Percentiles rank a stretch among this genome's conserved stretches.
Conservation (phyloP, 1,140 invertebrate species). For the Neotoxoptera formosana region DNA sequence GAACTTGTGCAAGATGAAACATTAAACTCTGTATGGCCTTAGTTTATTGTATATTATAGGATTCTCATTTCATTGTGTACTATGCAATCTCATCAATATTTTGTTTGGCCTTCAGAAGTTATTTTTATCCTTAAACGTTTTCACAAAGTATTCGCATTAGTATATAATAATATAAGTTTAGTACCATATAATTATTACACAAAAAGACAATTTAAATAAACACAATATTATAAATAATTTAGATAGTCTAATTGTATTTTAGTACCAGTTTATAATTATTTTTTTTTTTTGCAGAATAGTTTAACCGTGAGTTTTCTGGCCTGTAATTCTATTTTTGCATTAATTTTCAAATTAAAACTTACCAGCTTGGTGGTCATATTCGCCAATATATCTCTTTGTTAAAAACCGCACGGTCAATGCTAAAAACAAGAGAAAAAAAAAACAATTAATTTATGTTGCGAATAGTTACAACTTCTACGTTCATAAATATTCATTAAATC, state of each 20-base stretch:
- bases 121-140: slow-evolving; percentile 21
- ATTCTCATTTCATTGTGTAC: neutral
- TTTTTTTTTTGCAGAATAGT: neutral
- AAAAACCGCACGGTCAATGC: slow-evolving; percentile 88
- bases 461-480: neutral
- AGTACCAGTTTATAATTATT: neutral
- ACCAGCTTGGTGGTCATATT: slow-evolving; percentile 93
- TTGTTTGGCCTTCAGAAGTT: slow-evolving; percentile 38
- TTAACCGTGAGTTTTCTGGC: slow-evolving; percentile 5
- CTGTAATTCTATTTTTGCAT: neutral
- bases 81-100: slow-evolving; percentile 24
- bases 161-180: neutral
- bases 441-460: neutral
- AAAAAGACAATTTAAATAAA: slow-evolving; percentile 1
- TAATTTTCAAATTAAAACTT: slow-evolving; percentile 61
- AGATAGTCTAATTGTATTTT: slow-evolving; percentile 22
- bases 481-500: neutral
- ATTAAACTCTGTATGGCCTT: neutral
- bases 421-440: slow-evolving; percentile 66
- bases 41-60: neutral
- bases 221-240: neutral
- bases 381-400: slow-evolving; percentile 89
- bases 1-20: slow-evolving; percentile 10
- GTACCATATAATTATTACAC: neutral
- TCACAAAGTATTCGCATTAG: neutral